phyloP scores from a whole-genome alignment of 2,113 vertebrate species.

The Scophthalmus maximus region DNA sequence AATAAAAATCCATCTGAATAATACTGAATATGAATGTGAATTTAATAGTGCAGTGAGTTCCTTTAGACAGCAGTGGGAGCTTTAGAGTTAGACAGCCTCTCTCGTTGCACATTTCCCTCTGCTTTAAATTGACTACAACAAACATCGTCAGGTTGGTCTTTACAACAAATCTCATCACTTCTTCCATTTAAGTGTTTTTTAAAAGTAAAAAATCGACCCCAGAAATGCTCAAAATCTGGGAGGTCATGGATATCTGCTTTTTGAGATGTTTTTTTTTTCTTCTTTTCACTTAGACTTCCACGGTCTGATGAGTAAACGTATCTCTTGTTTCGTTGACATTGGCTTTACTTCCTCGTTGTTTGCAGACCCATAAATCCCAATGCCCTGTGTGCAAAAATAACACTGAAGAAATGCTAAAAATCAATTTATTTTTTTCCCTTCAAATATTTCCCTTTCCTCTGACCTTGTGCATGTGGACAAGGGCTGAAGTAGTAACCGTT shows the following conservation, averaged over 20 bases:
- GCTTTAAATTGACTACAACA: slow-evolving; percentile 23
- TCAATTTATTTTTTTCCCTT: background rate
- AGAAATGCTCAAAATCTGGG: slow-evolving; percentile 64
- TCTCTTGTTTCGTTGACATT: background rate
- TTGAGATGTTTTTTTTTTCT: background rate
- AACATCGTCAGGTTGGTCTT: slow-evolving; percentile 2
- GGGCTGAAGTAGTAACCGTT: background rate
- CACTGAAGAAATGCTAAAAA: background rate
- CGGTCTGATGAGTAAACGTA: slow-evolving; percentile 59
- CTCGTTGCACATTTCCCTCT: slow-evolving; percentile 11
- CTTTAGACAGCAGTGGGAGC: slow-evolving; percentile 81
- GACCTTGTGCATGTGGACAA: background rate
- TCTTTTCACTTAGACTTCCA: slow-evolving; percentile 48
- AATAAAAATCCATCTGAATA: slow-evolving; percentile 11
- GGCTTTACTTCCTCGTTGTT: background rate
- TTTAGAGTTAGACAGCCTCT: slow-evolving; percentile 61
- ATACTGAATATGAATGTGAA: slow-evolving; percentile 14
- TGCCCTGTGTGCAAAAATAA: background rate
- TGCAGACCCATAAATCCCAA: background rate
- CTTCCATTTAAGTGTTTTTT: background rate
- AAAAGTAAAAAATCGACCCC: background rate
- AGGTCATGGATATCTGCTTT: background rate
- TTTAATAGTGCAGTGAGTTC: slow-evolving; percentile 65
- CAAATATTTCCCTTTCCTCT: background rate
- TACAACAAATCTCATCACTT: background rate